Base-by-base conservation (phyloP, 2,888 invertebrate species). In the Lycocerus yunnanus region DNA sequence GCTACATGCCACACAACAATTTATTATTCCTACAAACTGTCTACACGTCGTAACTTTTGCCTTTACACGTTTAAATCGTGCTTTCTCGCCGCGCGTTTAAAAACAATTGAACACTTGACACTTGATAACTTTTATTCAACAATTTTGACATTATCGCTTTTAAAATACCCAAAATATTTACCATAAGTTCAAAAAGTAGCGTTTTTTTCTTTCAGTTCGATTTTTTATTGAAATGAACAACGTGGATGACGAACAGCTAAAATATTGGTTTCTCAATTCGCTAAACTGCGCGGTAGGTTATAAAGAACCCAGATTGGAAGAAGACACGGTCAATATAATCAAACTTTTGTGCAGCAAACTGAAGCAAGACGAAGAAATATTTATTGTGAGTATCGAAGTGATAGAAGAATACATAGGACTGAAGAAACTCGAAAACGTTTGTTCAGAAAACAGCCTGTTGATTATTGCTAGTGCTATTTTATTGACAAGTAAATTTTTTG, bases 301-400 rank as follows among this genome's bases (percentile, higher is more conserved):
- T 66, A 71, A 76, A 21, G 84, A 85, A 77, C 85, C 85, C 1
- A 72, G 82, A 24, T 71, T 85, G 61, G 81, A 83, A 14, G 80
- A 81, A 66, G 69, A 69, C 60, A 80, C 81, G 0, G 78, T 82
- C 27, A 81, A 81, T 63, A 68, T 83, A 58, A 76, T 85, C 43
- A 84, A 83, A 78, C 77, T 82, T 10, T 77, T 81, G 1, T 85
- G 85, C 69, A 81, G 82, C 58, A 79, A 79, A 10, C 77, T 84
- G 15, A 80, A 83, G 58, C 82, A 84, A 71, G 84, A 83, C 69
- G 75, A 81, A 15, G 82, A 85, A 72, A 84, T 86, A 5, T 85
- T 85, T 72, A 80, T 84, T 27, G 82, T 82, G 78, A 77, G 81
- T n/a, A 79, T 83, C 1, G 84, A 85, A 58, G 78, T 85, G 14